Evolutionary conservation across 2,888 invertebrate species (phyloP).

Genomic region (Craniophora ligustri): DNA sequence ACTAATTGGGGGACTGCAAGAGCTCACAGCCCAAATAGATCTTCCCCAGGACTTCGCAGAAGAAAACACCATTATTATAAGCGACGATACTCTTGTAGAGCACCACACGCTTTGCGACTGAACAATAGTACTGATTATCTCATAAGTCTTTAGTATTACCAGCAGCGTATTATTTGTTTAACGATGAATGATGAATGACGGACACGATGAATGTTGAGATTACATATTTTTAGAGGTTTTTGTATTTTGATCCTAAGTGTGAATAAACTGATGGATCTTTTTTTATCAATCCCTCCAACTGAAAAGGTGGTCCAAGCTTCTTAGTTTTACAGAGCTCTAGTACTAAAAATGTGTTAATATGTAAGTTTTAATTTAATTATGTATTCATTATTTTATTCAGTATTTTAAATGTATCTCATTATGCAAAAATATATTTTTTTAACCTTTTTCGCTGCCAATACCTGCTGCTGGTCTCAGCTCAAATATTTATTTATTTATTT

Average conservation of each 20-base stretch:
- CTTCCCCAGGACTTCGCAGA: conserved; percentile 77
- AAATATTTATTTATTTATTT: too few relatives aligned
- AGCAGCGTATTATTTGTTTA: neutral
- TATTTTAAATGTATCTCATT: conserved; percentile 28
- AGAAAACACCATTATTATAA: conserved; percentile 78
- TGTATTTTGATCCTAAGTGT: too few relatives aligned
- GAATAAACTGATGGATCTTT: too few relatives aligned
- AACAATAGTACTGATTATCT: conserved; percentile 2
- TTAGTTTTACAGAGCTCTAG: too few relatives aligned
- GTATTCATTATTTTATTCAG: conserved; percentile 12
- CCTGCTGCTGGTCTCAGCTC: too few relatives aligned
- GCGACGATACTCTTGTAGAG: conserved; percentile 78
- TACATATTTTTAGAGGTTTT: too few relatives aligned
- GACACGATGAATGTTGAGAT: too few relatives aligned
- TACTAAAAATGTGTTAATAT: conserved; percentile 1
- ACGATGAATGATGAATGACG: too few relatives aligned
- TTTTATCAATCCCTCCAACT: too few relatives aligned
- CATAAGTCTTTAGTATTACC: neutral
- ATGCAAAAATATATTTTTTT: too few relatives aligned
- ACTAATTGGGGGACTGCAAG: conserved; percentile 77
- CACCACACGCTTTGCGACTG: conserved; percentile 81
- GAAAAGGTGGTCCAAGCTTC: too few relatives aligned
- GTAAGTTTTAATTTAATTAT: conserved; percentile 35
- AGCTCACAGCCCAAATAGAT: conserved; percentile 80
- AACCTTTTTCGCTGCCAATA: too few relatives aligned